Percentiles rank a stretch among this genome's conserved stretches.
Conservation (phyloP, 2,797 vertebrate species). For the Apogon talboti region DNA sequence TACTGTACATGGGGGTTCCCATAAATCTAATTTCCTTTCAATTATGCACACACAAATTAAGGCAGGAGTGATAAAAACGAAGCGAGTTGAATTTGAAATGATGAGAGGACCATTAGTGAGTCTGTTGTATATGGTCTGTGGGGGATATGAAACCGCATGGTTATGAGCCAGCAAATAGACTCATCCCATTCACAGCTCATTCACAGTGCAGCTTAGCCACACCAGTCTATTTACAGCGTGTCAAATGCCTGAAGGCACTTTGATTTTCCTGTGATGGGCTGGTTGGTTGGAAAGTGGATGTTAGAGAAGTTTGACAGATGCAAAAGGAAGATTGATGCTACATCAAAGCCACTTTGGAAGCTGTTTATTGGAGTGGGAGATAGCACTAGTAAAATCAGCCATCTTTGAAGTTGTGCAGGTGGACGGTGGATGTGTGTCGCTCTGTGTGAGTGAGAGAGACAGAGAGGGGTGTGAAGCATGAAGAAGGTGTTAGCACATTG, state of each 20-base stretch:
- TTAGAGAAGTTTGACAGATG: conserved; percentile 71
- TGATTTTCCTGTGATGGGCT: conserved; percentile 65
- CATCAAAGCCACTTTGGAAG: conserved; percentile 65
- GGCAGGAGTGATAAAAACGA: conserved; percentile 57
- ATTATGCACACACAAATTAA: conserved; percentile 78
- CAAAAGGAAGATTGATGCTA: conserved; percentile 73
- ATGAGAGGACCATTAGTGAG: conserved; percentile 65
- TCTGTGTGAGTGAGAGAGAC: background rate
- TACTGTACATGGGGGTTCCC: conserved; percentile 35
- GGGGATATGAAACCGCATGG: conserved; percentile 45
- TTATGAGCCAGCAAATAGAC: conserved; percentile 73
- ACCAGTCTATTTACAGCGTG: conserved; percentile 67
- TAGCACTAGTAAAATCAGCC: conserved; percentile 61
- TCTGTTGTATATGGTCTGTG: conserved; percentile 50
- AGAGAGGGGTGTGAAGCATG: background rate
- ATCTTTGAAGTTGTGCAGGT: conserved; percentile 70
- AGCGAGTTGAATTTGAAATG: conserved; percentile 60
- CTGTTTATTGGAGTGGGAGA: conserved; percentile 66
- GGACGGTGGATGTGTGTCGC: background rate
- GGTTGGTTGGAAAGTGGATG: conserved; percentile 62
- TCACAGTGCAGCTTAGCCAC: conserved; percentile 24
- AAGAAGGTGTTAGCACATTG: background rate
- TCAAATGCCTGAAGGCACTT: conserved; percentile 68
- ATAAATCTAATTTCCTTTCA: conserved; percentile 75
- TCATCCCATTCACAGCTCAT: conserved; percentile 65